These are phyloP conservation scores for Zaprionus davidi DNA, from an alignment of 1,140 invertebrate genomes.

Conservation along the genomic window DNA sequence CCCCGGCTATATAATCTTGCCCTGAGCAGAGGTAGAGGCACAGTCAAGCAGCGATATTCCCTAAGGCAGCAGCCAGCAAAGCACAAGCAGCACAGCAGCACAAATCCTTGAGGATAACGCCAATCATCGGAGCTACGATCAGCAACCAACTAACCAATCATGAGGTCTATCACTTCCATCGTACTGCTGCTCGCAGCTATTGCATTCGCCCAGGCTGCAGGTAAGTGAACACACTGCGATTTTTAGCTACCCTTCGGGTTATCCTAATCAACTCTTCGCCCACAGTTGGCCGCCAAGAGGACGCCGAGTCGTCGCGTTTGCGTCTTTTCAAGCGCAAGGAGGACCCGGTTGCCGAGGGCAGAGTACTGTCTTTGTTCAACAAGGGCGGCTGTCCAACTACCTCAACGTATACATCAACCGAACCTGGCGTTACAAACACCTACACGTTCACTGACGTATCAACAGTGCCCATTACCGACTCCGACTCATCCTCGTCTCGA, in stretches of 20 bases:
- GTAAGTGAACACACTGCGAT: conserved; percentile 42
- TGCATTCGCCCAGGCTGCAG: conserved; percentile 45
- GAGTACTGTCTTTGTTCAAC: conserved; percentile 36
- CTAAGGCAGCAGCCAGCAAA: conserved; percentile 48
- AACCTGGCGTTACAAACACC: no score
- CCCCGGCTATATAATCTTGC: conserved; percentile 66
- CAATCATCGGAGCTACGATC: neutral
- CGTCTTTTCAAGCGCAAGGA: conserved; percentile 31
- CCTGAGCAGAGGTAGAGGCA: conserved; percentile 51
- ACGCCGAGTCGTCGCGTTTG: neutral
- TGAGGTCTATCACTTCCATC: conserved; percentile 56
- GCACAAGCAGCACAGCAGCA: conserved; percentile 25
- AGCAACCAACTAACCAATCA: conserved; percentile 16
- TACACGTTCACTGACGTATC: neutral
- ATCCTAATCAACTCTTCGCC: neutral
- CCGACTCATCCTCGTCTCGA: neutral
- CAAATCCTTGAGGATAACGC: neutral
- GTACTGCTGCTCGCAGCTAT: conserved; percentile 52
- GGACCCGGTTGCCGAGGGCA: conserved; percentile 29
- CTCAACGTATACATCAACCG: neutral
- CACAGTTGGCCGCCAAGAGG: conserved; percentile 38
- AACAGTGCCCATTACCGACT: neutral
- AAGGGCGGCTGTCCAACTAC: conserved; percentile 30
- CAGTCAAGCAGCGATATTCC: conserved; percentile 67
- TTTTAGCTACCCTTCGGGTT: neutral